These are phyloP conservation scores for Galago senegalensis DNA, from an alignment of 2,797 vertebrate species.

Conservation along the genomic window DNA sequence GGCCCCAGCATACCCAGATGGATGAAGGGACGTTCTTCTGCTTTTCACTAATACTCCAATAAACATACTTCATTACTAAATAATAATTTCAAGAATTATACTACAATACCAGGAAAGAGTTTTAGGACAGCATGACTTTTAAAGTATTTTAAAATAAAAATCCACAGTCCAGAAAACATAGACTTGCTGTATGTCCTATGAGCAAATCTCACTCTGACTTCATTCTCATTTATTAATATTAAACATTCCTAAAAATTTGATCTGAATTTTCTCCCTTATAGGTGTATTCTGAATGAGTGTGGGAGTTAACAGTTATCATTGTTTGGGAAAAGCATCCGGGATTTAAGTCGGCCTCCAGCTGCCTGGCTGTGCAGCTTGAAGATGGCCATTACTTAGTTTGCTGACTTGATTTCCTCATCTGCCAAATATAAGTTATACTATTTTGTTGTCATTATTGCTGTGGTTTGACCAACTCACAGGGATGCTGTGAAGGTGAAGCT, in stretches of 20 bases:
- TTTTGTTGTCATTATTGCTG: neutral
- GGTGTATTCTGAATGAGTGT: neutral
- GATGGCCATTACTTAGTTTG: neutral
- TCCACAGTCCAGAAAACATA: neutral
- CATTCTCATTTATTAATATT: neutral
- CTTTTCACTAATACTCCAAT: neutral
- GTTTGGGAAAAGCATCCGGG: neutral
- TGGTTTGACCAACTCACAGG: neutral
- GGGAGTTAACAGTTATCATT: neutral
- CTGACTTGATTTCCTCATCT: neutral
- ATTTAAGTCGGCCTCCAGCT: neutral
- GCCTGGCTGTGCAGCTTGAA: neutral
- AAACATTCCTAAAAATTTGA: neutral
- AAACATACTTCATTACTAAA: neutral
- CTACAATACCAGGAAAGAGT: neutral
- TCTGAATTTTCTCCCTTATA: neutral
- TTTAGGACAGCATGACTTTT: neutral
- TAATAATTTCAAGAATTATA: constrained; percentile 11
- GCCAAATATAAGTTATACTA: neutral
- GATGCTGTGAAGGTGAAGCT: neutral
- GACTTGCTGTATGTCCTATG: neutral
- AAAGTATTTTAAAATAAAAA: constrained; percentile 29
- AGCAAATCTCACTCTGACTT: neutral
- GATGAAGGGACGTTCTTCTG: neutral
- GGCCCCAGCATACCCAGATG: neutral